Evolutionary conservation across 2,113 vertebrate genomes (phyloP).

Genomic region (Psettodes erumei): DNA sequence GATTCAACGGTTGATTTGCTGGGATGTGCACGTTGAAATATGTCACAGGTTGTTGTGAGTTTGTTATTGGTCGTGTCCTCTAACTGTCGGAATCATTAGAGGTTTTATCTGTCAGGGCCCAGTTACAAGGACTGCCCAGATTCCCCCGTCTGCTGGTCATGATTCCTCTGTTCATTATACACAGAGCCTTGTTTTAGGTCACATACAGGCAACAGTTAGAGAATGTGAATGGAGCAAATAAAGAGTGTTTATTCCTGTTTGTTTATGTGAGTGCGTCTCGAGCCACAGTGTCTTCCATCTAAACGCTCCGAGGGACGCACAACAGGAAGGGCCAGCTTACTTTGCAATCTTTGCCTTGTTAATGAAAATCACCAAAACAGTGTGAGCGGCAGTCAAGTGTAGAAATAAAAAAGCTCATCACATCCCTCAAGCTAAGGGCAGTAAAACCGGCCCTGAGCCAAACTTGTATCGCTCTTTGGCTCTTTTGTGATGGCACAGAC

Average conservation of each 20-base stretch:
- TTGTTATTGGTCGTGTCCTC: conserved; percentile 43
- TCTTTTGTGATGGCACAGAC: background rate
- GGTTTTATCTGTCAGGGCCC: conserved; percentile 55
- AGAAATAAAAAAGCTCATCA: conserved; percentile 60
- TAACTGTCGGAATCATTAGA: conserved; percentile 48
- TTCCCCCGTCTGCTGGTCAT: too few relatives aligned
- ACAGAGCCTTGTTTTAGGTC: conserved; percentile 48
- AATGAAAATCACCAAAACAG: conserved; percentile 64
- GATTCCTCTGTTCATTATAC: background rate
- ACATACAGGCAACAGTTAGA: conserved; percentile 33
- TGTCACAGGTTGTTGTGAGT: conserved; percentile 51
- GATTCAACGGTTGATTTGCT: conserved; percentile 39
- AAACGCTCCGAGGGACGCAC: conserved; percentile 57
- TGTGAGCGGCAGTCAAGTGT: conserved; percentile 30
- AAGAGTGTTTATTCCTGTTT: conserved; percentile 70
- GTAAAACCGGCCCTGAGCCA: conserved; percentile 6
- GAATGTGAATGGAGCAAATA: conserved; percentile 57
- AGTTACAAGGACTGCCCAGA: too few relatives aligned
- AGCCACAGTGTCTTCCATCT: conserved; percentile 56
- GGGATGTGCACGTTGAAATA: conserved; percentile 6
- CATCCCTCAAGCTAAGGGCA: conserved; percentile 16
- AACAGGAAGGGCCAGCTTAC: conserved; percentile 78
- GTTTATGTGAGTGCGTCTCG: conserved; percentile 64
- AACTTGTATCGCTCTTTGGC: conserved; percentile 16
- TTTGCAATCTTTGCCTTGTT: conserved; percentile 52